Conservation (phyloP, 2,888 invertebrate genomes). For the Sinodicranocentrus sp. region DNA sequence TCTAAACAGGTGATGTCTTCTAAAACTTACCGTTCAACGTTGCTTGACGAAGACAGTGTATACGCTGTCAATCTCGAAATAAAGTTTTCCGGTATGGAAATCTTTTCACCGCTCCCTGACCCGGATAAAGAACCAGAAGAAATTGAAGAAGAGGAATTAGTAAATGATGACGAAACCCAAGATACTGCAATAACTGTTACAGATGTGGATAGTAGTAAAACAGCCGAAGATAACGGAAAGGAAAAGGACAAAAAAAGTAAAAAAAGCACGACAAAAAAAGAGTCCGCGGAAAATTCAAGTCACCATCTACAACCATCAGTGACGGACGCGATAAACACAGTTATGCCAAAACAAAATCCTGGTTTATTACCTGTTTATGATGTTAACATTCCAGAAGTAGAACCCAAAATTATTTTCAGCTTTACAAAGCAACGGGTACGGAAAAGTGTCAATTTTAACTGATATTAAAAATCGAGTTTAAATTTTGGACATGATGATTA, state of each 20-base stretch:
- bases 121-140: background rate
- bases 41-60: slow-evolving; percentile 39
- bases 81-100: slow-evolving; percentile 26
- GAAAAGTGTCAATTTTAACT: background rate
- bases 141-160: background rate
- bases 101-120: slow-evolving; percentile 27
- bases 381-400: slow-evolving; percentile 34
- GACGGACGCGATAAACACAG: slow-evolving; percentile 12
- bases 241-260: background rate
- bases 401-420: slow-evolving; percentile 62
- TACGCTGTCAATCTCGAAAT: slow-evolving; percentile 30
- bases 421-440: slow-evolving; percentile 68
- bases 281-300: too few species aligned
- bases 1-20: slow-evolving; percentile 6
- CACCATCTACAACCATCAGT: background rate
- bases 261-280: too few species aligned
- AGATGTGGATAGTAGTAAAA: background rate
- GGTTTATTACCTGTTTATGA: slow-evolving; percentile 45
- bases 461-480: too few species aligned
- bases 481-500: too few species aligned
- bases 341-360: background rate
- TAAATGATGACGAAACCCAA: too few species aligned
- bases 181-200: too few species aligned
- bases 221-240: background rate
- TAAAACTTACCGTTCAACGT: background rate